These are phyloP conservation scores for Felis catus DNA, from an alignment of 2,113 vertebrate genomes.

Conservation along the genomic window DNA sequence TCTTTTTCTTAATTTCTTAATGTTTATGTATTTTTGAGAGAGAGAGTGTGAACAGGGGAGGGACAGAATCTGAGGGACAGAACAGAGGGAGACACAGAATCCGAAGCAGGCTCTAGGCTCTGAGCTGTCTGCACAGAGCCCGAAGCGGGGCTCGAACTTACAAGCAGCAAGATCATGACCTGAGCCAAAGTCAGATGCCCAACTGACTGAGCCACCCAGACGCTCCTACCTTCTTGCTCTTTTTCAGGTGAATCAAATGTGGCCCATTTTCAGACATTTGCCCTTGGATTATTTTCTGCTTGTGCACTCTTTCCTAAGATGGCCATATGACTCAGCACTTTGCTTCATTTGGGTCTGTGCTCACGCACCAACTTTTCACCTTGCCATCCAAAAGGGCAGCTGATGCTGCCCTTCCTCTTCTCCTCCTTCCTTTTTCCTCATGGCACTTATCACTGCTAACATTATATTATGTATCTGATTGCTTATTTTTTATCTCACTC, in stretches of 20 bases:
- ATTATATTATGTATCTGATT: not conserved
- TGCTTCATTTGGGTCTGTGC: not conserved
- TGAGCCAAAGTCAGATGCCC: too few relatives aligned
- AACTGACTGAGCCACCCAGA: too few relatives aligned
- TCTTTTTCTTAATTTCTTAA: too few relatives aligned
- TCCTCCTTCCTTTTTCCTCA: not conserved
- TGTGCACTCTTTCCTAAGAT: not conserved
- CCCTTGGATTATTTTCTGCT: not conserved
- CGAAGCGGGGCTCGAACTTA: fast-evolving
- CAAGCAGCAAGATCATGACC: too few relatives aligned
- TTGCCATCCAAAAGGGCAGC: not conserved
- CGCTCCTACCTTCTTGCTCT: not conserved
- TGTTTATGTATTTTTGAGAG: too few relatives aligned
- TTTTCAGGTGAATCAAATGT: not conserved
- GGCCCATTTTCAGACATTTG: not conserved
- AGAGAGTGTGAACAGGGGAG: too few relatives aligned
- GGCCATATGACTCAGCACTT: not conserved
- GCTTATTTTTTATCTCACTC: not conserved
- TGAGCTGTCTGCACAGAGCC: too few relatives aligned
- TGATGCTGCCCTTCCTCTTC: not conserved
- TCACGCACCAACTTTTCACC: not conserved
- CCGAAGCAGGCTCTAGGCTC: too few relatives aligned
- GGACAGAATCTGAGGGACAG: too few relatives aligned
- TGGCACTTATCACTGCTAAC: not conserved
- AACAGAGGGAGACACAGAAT: too few relatives aligned